phyloP scores from a whole-genome alignment of 2,797 vertebrate genomes.

The Molothrus ater region DNA sequence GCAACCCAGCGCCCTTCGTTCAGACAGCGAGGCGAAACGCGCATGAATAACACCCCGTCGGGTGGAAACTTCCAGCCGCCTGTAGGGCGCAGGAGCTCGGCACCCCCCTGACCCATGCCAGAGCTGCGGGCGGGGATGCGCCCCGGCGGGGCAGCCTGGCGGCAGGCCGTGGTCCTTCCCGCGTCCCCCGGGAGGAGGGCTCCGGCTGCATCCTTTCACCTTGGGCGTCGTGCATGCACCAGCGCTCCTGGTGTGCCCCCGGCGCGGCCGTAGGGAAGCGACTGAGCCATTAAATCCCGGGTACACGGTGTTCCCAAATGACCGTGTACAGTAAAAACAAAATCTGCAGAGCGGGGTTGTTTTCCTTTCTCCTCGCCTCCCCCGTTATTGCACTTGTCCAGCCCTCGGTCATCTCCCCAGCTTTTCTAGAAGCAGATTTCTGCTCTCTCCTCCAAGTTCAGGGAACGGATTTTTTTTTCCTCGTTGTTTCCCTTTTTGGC shows the following conservation, averaged over 20 bases:
- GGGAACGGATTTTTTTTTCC: neutral
- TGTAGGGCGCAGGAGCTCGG: neutral
- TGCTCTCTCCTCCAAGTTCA: neutral
- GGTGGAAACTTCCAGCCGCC: slow-evolving; percentile 34
- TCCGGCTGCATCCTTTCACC: neutral
- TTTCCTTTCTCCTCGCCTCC: neutral
- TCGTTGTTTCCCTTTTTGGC: neutral
- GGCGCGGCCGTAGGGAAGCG: neutral
- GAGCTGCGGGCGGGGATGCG: neutral
- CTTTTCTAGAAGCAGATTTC: neutral
- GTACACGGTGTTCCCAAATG: neutral
- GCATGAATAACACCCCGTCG: neutral
- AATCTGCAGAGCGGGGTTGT: neutral
- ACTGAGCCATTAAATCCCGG: neutral
- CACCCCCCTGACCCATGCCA: neutral
- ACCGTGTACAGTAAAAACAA: neutral
- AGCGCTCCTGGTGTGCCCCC: neutral
- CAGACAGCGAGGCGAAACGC: neutral
- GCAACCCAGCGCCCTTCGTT: neutral
- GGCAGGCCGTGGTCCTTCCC: neutral
- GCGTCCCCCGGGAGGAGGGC: neutral
- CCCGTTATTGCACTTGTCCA: neutral
- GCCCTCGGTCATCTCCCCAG: neutral
- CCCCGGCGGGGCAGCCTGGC: fast-evolving
- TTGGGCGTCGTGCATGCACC: neutral